Percentiles rank a stretch among this genome's conserved stretches.
Conservation (phyloP, 2,888 invertebrate genomes). For the Cryptops parisi region DNA sequence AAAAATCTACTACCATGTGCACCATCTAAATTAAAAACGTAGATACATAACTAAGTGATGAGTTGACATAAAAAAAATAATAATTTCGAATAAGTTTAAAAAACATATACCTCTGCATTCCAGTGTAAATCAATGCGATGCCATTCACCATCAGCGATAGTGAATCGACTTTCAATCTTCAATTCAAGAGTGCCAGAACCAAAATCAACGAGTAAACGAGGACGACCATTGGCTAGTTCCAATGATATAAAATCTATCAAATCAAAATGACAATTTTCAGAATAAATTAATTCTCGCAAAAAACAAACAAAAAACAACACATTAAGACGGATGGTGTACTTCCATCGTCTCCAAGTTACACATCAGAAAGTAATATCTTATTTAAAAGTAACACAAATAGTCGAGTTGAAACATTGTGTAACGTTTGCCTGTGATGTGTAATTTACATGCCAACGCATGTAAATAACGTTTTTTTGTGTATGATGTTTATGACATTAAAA, state of each 20-base stretch:
- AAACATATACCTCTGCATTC: constrained; percentile 55
- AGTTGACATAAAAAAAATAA: neutral
- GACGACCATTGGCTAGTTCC: constrained; percentile 81
- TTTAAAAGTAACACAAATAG: too few species aligned
- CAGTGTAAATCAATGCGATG: constrained; percentile 92
- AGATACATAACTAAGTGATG: neutral
- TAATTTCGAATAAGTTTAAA: neutral
- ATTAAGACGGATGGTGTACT: too few species aligned
- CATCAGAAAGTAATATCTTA: too few species aligned
- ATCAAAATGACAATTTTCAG: too few species aligned
- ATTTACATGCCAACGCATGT: too few species aligned
- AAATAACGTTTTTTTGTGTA: too few species aligned
- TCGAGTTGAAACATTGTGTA: too few species aligned
- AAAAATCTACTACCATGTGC: constrained; percentile 81
- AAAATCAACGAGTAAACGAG: constrained; percentile 78
- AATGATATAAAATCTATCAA: constrained; percentile 79
- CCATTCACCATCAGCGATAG: constrained; percentile 91
- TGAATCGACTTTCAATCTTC: constrained; percentile 49
- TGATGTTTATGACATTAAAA: too few species aligned
- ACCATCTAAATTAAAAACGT: constrained; percentile 43
- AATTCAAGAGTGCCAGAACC: constrained; percentile 84
- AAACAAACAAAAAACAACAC: too few species aligned
- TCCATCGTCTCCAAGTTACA: too few species aligned
- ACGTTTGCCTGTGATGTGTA: too few species aligned
- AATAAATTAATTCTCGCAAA: too few species aligned